Base-by-base conservation (phyloP, 2,797 vertebrate species). In the Menidia menidia region DNA sequence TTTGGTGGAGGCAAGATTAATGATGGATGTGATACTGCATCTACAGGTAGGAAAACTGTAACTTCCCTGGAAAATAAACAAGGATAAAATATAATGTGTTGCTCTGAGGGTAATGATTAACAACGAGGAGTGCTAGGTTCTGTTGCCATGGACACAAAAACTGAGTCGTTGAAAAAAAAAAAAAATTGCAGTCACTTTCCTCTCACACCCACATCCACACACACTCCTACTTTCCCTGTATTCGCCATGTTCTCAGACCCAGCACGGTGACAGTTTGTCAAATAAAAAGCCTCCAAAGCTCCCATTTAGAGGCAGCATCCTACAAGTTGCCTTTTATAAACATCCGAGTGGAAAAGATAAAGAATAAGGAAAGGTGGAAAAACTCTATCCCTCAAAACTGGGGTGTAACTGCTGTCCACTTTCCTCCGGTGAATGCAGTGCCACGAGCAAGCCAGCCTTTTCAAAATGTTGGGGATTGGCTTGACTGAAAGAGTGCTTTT, bases 131-230 rank as follows among this genome's bases (percentile, higher is more conserved):
- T 75, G 84, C 82, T 82, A 84, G 88, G 80, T 72, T 76, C 69
- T 81, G 92, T 90, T 91, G 70, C 89, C 83, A 89, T 90, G 86
- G 92, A 73, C 75, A 91, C 89, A 77, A 87, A 90, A 86, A 89
- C 64, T 73, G 69, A 88, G 80, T 89, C 87, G 80, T 66, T 75
- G 66, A 82, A 66, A 61, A 64, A 54, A 76, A 51, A 77, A 55
- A 54, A 76, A 51, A 77, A 55, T 69, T 60, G 51, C 56, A 55
- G 50, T 53, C 61, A 70, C 64, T 57, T 55, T 55, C 47, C 14
- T 15, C 35, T 41, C 39, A 12, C 32, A 14, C 53, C 42, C 39
- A 31, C 60, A 15, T 62, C 31, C 48, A 47, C 56, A 52, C 43
- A 68, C 51, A 42, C 51, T 10, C 66, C 4, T 54, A 50, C 72